Evolutionary conservation across 2,113 vertebrate species (phyloP), one percentile per base, ranked within the genome.

Genomic region (Thinocorus orbignyianus): DNA sequence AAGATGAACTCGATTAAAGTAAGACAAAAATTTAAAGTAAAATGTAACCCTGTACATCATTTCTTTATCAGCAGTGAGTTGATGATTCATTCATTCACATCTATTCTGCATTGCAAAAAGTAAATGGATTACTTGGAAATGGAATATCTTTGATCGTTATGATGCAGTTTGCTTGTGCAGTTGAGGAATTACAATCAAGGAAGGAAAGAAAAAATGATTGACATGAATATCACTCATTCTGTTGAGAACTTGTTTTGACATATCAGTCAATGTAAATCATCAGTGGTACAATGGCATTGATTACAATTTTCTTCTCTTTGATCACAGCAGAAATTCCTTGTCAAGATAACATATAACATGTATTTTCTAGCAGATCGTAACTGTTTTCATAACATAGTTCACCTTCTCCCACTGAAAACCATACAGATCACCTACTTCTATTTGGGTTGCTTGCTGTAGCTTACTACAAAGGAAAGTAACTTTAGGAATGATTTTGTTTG

Each of bases 241-340:
- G 39, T 48, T 82, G 42, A 94, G 55, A 69, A 52, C 30, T 95
- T 97, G 68, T 90, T 95, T 94, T 95, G 95, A 94, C 76, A 31
- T 72, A n/a, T 55, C 39, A 83, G 28, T 95, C 70, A 95, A 92
- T 90, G 72, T 86, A 95, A 95, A 88, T 57, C 69, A 85, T 54
- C 79, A 90, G 69, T 92, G 17, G 65, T 88, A 93, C 30, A 97
- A 89, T 86, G 68, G 17, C 33, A 89, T 76, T 95, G 69, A 96
- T 98, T 98, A 95, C 52, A 97, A 92, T 91, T 62, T 88, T 4
- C 23, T 69, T 81, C 42, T 68, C 72, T 80, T 58, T 72, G 74
- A 91, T 84, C 30, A 72, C 41, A 80, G 51, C 74, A 92, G 39
- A 57, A 88, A 91, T 86, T 86, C 24, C 52, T 94, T 81, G 33